A percentile compares a stretch with the other conserved stretches of the same genome.
Conservation (phyloP, 2,888 invertebrate species). For the Chalcosyrphus nemorum region DNA sequence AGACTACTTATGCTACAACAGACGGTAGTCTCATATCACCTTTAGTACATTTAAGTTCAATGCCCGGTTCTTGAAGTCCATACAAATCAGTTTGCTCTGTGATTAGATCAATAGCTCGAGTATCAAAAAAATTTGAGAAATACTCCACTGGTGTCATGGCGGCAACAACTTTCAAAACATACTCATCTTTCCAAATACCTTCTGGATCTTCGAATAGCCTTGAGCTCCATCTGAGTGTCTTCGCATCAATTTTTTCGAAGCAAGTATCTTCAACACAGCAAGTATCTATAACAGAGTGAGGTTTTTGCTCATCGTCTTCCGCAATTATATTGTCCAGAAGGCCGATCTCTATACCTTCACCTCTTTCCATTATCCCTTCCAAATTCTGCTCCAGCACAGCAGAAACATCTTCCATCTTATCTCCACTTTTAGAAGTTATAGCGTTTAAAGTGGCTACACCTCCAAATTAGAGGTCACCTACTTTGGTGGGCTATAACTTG, state of each 20-base stretch:
- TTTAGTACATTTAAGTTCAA: constrained; percentile 7
- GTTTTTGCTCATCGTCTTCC: constrained; percentile 35
- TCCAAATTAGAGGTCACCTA: no score
- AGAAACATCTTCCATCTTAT: constrained; percentile 41
- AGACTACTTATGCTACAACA: no score
- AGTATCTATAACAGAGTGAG: not conserved
- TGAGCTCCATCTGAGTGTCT: constrained; percentile 40
- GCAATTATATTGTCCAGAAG: constrained; percentile 18
- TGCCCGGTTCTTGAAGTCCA: constrained; percentile 37
- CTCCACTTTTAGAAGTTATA: no score
- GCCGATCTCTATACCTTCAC: constrained; percentile 41
- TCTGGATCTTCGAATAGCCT: constrained; percentile 36
- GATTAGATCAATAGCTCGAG: constrained; percentile 36
- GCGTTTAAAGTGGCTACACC: no score
- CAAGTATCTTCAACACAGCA: constrained; percentile 19
- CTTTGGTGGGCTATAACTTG: no score
- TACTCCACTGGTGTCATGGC: constrained; percentile 2
- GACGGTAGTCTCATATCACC: not conserved
- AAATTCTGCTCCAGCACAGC: constrained; percentile 36
- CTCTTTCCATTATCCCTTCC: constrained; percentile 52
- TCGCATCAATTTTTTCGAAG: constrained; percentile 54
- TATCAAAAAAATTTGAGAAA: constrained; percentile 23
- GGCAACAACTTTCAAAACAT: constrained; percentile 9
- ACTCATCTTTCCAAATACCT: constrained; percentile 38
- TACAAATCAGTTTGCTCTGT: constrained; percentile 46